Evolutionary conservation across 2,888 invertebrate genomes (phyloP).

Genomic region (Cryptophagus acutangulus): DNA sequence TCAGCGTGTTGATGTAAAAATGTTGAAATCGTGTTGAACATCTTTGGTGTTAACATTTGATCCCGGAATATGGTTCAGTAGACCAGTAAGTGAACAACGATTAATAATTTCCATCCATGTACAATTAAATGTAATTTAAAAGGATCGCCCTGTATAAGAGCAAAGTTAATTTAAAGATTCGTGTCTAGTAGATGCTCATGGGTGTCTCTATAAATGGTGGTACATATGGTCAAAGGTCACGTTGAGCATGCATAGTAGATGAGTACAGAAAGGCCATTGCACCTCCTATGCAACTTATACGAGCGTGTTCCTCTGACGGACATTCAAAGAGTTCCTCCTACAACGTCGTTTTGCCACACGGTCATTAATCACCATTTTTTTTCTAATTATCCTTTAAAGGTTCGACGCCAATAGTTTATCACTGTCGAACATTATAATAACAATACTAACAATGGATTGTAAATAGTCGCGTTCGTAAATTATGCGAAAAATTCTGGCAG

Average conservation of each 20-base stretch:
- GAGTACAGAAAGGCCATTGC: conserved; percentile 7
- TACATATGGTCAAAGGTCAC: conserved; percentile 7
- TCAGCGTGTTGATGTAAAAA: no score
- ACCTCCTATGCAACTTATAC: conserved; percentile 3
- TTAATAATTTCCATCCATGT: not conserved
- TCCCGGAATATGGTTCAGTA: conserved; percentile 2
- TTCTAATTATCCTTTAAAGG: no score
- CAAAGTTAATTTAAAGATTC: conserved; percentile 3
- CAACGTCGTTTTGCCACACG: conserved; percentile 2
- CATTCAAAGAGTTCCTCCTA: conserved; percentile 2
- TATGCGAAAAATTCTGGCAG: no score
- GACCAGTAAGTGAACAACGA: not conserved
- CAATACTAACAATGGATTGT: no score
- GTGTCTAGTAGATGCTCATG: not conserved
- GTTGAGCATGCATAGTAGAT: conserved; percentile 4
- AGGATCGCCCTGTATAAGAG: no score
- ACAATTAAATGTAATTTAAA: not conserved
- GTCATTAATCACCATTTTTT: no score
- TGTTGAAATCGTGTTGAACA: no score
- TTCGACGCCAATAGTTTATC: no score
- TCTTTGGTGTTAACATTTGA: conserved; percentile 1
- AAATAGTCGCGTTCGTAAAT: no score
- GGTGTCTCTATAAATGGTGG: conserved; percentile 6
- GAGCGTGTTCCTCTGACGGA: not conserved
- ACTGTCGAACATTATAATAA: no score